Percentiles rank a stretch among this genome's conserved stretches.
These are phyloP conservation scores for Pristionchus arcanus DNA, from an alignment of 2,888 invertebrate genomes.

Conservation along the genomic window DNA sequence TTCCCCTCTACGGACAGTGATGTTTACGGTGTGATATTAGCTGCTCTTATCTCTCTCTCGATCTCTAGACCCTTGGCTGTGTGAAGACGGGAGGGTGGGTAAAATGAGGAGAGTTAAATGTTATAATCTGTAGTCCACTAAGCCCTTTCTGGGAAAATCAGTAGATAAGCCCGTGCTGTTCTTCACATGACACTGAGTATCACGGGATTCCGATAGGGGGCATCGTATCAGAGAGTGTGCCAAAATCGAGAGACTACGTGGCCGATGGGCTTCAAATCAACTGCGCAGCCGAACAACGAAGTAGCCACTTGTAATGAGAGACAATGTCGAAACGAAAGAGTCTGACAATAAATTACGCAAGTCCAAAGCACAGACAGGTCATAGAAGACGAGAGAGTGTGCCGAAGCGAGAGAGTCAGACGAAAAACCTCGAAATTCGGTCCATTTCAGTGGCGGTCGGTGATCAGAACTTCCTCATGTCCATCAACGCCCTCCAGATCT, in stretches of 20 bases:
- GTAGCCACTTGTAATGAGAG: no score
- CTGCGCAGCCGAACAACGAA: no score
- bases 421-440: neutral
- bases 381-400: neutral
- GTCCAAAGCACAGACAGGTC: no score
- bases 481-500: slow-evolving; percentile 11
- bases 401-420: neutral
- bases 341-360: no score
- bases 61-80: no score
- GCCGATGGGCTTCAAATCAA: no score
- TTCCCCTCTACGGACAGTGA: neutral
- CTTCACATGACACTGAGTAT: no score
- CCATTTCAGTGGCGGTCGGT: slow-evolving; percentile 39
- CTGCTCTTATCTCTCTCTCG: neutral
- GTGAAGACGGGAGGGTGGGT: neutral
- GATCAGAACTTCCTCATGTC: slow-evolving; percentile 37
- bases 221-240: neutral
- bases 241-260: neutral
- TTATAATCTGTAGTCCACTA: no score
- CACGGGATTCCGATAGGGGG: no score
- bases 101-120: neutral
- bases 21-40: neutral
- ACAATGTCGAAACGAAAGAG: no score
- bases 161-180: no score
- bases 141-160: no score